Conservation (phyloP, 2,888 invertebrate species). For the Apamea anceps region DNA sequence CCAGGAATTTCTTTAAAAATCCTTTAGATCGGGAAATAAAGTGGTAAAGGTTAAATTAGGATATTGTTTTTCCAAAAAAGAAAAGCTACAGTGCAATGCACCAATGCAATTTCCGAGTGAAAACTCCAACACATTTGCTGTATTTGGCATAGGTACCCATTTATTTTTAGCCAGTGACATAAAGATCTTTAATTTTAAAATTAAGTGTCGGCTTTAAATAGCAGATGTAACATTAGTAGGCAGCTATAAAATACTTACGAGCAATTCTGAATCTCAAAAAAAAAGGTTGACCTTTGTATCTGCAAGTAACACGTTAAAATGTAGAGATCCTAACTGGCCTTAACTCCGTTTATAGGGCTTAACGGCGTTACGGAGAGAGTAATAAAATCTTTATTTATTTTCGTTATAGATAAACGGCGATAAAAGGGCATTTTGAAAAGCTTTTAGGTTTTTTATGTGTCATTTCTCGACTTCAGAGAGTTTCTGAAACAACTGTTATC, state of each 20-base stretch:
- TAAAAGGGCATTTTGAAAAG: slow-evolving; percentile 23
- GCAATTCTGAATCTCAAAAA: background rate
- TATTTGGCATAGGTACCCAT: background rate
- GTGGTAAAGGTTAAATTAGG: too few relatives aligned
- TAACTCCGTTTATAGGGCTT: slow-evolving; percentile 21
- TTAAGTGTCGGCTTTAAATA: background rate
- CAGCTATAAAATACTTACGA: slow-evolving; percentile 1
- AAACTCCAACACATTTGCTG: background rate
- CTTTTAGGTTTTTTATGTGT: background rate
- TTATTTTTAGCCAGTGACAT: background rate
- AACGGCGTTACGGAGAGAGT: background rate
- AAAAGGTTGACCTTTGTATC: slow-evolving; percentile 13
- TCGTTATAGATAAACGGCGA: slow-evolving; percentile 31
- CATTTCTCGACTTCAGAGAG: background rate
- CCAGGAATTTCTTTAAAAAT: too few relatives aligned
- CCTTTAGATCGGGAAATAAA: too few relatives aligned
- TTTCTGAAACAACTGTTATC: background rate
- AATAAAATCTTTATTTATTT: slow-evolving; percentile 63
- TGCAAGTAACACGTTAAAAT: slow-evolving; percentile 20
- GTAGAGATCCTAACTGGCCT: slow-evolving; percentile 18
- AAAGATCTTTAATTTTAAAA: background rate
- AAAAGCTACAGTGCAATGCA: background rate
- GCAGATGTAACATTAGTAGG: background rate
- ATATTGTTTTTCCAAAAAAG: too few relatives aligned
- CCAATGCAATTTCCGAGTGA: background rate